Base-by-base conservation (phyloP, 2,888 invertebrate genomes). In the Trissoscelio sp. region DNA sequence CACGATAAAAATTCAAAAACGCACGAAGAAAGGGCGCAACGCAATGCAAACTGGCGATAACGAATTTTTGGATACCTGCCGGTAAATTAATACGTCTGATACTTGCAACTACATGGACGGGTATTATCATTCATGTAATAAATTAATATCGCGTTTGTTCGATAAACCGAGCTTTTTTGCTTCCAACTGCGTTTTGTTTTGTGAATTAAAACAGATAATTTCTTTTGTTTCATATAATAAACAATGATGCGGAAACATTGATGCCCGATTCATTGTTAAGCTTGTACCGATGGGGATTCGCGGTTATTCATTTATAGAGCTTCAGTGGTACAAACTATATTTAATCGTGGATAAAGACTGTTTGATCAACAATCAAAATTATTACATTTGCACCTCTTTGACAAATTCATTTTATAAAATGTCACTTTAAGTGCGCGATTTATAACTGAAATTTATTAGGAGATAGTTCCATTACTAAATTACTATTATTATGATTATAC, bases 1-100 rank as follows among this genome's bases (percentile, higher is more conserved):
- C 31, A 28, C 31, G 69, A 77, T 77, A 77, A 60, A 69, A 77
- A 53, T 60, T 60, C 67, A 60, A 77, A 69, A 39, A 58, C 42
- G 22, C 18, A 6, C 20, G 22, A 42, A 57, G 28, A 55, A 44
- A 57, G 51, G 48, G 3, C 18, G 24, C 3, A 44, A 39, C 5
- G 11, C 2, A 20, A 28, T 31, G 9, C 3, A 46, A 72, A 39
- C n/a, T 11, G 4, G n/a, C 20, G 67, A 67, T 67, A 67, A 75
- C 39, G 44, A 64, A 66, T 60, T 64, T 73, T 62, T 18, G 20
- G 62, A n/a, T n/a, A 55, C 24, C 6, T 16, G 37, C n/a, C 20
- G 16, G 73, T 55, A 55, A 64, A 73, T 62, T 62, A 55, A 55
- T 73, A 62, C 18, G 28, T 7, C 51, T 18, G 53, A 37, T 46